Evolutionary conservation across 2,113 vertebrate species (phyloP).

Genomic region (Pomatorhinus ruficollis): DNA sequence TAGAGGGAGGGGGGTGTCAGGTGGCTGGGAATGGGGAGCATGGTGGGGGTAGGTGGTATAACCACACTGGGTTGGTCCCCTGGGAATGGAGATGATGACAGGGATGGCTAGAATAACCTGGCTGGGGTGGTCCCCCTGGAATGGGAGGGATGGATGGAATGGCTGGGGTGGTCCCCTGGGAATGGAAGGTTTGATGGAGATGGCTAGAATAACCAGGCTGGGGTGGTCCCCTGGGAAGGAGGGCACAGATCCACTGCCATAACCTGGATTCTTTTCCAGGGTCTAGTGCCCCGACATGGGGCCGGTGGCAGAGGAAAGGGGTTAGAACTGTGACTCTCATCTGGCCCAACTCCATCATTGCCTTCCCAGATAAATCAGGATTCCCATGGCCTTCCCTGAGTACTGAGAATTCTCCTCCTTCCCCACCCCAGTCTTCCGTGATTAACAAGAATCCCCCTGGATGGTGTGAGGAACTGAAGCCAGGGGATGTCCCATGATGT

Average conservation of each 20-base stretch:
- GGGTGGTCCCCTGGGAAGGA: neutral
- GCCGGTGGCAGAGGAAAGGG: neutral
- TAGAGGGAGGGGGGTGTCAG: too few relatives aligned
- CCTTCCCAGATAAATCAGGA: neutral
- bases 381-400: neutral
- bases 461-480: fast-evolving
- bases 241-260: fast-evolving
- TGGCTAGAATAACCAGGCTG: neutral
- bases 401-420: neutral
- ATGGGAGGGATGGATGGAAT: too few relatives aligned
- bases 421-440: fast-evolving
- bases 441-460: neutral
- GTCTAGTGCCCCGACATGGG: too few relatives aligned
- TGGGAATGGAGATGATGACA: neutral
- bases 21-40: too few relatives aligned
- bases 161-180: neutral
- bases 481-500: neutral
- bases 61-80: neutral
- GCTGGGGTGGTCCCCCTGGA: neutral
- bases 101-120: neutral
- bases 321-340: fast-evolving
- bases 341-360: neutral
- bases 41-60: neutral
- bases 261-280: neutral
- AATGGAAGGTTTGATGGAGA: neutral